Conservation (phyloP, 2,797 vertebrate genomes). For the Falco biarmicus region DNA sequence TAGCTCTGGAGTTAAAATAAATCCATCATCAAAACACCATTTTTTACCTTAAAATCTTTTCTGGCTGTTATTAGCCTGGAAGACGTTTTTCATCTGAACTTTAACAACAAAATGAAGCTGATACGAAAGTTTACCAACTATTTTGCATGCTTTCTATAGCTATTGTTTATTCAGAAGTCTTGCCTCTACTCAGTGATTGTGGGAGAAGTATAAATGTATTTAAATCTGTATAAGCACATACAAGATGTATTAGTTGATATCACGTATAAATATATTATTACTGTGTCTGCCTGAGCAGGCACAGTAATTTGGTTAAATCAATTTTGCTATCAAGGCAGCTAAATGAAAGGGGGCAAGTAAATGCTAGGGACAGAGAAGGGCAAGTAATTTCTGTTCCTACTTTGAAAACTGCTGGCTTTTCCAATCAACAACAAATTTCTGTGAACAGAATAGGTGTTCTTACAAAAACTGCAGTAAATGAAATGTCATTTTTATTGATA, state of each 20-base stretch:
- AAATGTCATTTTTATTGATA: conserved; percentile 10
- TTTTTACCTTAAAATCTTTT: not conserved
- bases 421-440: not conserved
- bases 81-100: not conserved
- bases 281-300: not conserved
- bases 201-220: not conserved
- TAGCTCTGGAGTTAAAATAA: not conserved
- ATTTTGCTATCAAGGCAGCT: not conserved
- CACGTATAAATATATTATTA: not conserved
- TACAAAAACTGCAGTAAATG: not conserved
- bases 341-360: not conserved
- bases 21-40: not conserved
- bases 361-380: not conserved
- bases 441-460: not conserved
- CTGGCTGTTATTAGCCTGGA: not conserved
- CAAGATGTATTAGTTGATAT: not conserved
- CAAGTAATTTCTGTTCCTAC: not conserved
- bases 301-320: not conserved
- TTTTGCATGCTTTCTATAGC: not conserved
- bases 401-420: conserved; percentile 20
- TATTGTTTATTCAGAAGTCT: not conserved
- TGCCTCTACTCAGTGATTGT: not conserved
- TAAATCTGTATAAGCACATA: not conserved
- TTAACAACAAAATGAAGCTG: not conserved
- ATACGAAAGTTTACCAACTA: not conserved